Percentiles rank a stretch among this genome's conserved stretches.
These are phyloP conservation scores for Ptychoptera albimana DNA, from an alignment of 2,888 invertebrate genomes.

Conservation along the genomic window DNA sequence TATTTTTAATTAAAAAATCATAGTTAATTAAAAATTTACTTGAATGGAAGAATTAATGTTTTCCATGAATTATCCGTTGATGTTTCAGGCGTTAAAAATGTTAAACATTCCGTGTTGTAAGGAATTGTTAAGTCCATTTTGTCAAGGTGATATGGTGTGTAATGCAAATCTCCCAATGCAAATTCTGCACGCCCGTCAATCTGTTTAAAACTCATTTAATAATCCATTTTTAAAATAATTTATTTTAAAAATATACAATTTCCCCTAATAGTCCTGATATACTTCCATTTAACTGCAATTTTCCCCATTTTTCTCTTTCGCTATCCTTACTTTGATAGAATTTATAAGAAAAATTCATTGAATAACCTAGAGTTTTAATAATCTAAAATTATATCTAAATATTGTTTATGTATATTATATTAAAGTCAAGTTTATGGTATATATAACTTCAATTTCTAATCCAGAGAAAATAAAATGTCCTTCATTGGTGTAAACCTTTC, in stretches of 20 bases:
- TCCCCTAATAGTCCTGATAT: slow-evolving; percentile 60
- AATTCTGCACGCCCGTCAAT: slow-evolving; percentile 47
- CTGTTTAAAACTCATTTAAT: slow-evolving; percentile 10
- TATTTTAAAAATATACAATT: slow-evolving; percentile 29
- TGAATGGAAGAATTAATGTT: slow-evolving; percentile 64
- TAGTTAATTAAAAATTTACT: slow-evolving; percentile 37
- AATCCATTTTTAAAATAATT: too few species aligned
- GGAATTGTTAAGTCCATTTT: slow-evolving; percentile 59
- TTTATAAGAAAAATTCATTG: slow-evolving; percentile 53
- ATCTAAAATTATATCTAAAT: slow-evolving; percentile 13
- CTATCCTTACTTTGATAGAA: slow-evolving; percentile 49
- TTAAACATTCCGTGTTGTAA: slow-evolving; percentile 68
- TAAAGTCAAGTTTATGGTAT: too few species aligned
- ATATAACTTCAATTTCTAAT: slow-evolving; percentile 52
- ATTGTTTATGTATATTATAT: too few species aligned
- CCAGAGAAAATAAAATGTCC: slow-evolving; percentile 33
- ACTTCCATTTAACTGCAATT: slow-evolving; percentile 41
- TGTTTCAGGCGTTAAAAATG: slow-evolving; percentile 70
- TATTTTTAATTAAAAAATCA: slow-evolving; percentile 5
- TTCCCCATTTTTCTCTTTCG: slow-evolving; percentile 51
- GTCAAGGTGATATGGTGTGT: slow-evolving; percentile 49
- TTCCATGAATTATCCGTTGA: slow-evolving; percentile 71
- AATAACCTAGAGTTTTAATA: slow-evolving; percentile 40
- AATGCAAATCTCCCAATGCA: slow-evolving; percentile 62
- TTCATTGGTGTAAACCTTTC: slow-evolving; percentile 28